These are phyloP conservation scores for Hippocampus mohnikei DNA, from an alignment of 2,113 vertebrate species.

Conservation along the genomic window DNA sequence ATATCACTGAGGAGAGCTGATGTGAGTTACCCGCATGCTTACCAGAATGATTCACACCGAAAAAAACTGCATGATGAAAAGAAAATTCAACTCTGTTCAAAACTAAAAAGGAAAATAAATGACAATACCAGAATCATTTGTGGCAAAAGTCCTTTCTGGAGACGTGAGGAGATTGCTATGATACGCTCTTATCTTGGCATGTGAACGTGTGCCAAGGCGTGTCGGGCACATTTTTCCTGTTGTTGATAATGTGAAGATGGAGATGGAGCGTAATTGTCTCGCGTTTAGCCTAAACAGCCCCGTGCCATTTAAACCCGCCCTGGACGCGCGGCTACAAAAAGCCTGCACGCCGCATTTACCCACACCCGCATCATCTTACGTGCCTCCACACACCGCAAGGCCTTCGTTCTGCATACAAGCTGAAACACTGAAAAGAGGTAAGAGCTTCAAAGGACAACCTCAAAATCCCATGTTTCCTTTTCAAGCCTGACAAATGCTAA, in stretches of 20 bases:
- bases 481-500: not conserved
- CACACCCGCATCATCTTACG: not conserved
- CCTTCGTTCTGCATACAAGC: not conserved
- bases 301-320: constrained; percentile 75
- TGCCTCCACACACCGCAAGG: not conserved
- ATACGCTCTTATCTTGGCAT: not conserved
- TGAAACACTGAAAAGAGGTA: not conserved
- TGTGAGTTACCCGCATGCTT: not conserved
- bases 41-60: too few relatives aligned
- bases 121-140: not conserved
- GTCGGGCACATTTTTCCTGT: not conserved
- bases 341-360: constrained; percentile 18
- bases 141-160: too few relatives aligned
- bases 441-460: not conserved
- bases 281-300: constrained; percentile 66
- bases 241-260: not conserved
- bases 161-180: too few relatives aligned
- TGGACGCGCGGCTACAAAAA: constrained; percentile 70
- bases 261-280: constrained; percentile 43
- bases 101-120: not conserved
- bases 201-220: constrained; percentile 2
- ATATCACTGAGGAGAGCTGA: not conserved
- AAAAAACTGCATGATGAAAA: not conserved
- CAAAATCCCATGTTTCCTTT: too few relatives aligned
- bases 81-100: not conserved